Conservation (phyloP, 2,797 vertebrate species). For the Malacoraja senta region DNA sequence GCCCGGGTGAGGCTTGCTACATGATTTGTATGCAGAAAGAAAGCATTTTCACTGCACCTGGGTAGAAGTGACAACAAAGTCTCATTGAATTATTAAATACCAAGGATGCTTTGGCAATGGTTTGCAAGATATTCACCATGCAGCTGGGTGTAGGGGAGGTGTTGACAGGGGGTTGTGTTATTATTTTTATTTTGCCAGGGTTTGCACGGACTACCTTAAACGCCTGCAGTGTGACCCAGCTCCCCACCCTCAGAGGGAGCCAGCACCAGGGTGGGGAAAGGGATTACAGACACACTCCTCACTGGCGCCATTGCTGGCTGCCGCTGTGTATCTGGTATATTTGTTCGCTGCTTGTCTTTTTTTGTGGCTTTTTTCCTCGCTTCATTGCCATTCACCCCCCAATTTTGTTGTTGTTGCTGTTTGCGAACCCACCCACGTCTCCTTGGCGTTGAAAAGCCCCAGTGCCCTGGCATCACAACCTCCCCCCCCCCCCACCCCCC, state of each 20-base stretch:
- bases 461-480: no score
- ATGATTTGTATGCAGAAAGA: no score
- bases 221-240: slow-evolving; percentile 30
- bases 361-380: not conserved
- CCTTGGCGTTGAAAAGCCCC: not conserved
- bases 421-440: not conserved
- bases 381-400: not conserved
- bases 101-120: no score
- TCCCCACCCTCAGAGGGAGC: slow-evolving; percentile 23
- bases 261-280: slow-evolving; percentile 36
- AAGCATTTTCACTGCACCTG: no score
- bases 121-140: no score
- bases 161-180: not conserved
- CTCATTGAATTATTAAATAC: no score
- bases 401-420: no score
- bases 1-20: no score
- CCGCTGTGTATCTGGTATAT: not conserved
- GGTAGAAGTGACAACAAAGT: no score
- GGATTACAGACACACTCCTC: not conserved
- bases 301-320: slow-evolving; percentile 28
- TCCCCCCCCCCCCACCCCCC: not conserved
- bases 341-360: not conserved
- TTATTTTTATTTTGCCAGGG: not conserved
- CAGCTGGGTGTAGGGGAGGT: not conserved
- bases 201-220: slow-evolving; percentile 31